phyloP scores from a whole-genome alignment of 1,140 invertebrate species.

The Caerostris extrusa region DNA sequence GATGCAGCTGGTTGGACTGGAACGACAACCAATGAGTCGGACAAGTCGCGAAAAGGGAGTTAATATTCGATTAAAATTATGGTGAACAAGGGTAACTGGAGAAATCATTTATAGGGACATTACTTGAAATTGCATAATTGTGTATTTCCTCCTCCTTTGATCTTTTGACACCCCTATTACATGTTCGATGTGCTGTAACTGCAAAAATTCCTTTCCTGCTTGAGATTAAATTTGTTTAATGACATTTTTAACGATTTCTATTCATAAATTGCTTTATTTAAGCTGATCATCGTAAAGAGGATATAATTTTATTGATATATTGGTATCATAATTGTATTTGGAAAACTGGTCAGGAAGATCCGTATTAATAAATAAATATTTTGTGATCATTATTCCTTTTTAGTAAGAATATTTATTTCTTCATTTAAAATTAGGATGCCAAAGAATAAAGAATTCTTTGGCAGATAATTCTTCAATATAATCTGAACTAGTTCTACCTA shows the following conservation, averaged over 20 bases:
- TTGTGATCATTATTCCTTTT: too few relatives aligned
- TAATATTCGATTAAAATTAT: constrained; percentile 6
- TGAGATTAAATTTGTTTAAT: background rate
- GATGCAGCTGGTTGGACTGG: background rate
- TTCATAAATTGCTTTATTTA: background rate
- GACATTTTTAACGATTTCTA: background rate
- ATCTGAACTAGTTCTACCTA: too few relatives aligned
- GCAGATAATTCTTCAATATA: too few relatives aligned
- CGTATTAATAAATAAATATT: too few relatives aligned
- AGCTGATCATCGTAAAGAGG: too few relatives aligned
- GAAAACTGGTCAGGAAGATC: too few relatives aligned
- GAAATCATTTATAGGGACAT: background rate
- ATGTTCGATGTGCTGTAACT: background rate
- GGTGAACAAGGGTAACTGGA: background rate
- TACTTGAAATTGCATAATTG: background rate
- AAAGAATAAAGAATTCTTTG: too few relatives aligned
- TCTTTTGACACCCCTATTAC: background rate
- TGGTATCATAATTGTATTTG: too few relatives aligned
- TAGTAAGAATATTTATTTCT: too few relatives aligned
- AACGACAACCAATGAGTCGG: background rate
- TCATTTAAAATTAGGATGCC: too few relatives aligned
- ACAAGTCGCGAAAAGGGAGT: background rate
- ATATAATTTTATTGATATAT: too few relatives aligned
- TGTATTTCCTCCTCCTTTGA: background rate
- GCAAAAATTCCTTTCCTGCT: background rate